phyloP scores from a whole-genome alignment of 2,888 invertebrate genomes.

The Phyto melanocephala region DNA sequence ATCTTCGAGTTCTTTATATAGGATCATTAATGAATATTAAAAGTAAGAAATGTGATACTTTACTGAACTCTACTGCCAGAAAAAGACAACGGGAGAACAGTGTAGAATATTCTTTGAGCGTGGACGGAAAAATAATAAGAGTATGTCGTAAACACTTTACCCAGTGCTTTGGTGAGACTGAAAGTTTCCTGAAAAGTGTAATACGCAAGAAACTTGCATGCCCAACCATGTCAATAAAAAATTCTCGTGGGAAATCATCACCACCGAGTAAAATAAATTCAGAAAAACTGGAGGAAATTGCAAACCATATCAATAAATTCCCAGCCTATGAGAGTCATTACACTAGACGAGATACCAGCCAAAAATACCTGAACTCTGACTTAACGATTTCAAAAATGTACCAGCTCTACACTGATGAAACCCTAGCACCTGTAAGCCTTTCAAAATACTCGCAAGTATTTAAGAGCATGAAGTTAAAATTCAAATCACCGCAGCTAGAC shows the following conservation, averaged over 20 bases:
- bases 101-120: slow-evolving; percentile 23
- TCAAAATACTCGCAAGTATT: slow-evolving; percentile 54
- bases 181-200: slow-evolving; percentile 33
- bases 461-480: slow-evolving; percentile 55
- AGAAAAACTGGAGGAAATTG: slow-evolving; percentile 21
- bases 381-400: slow-evolving; percentile 50
- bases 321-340: slow-evolving; percentile 47
- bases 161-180: slow-evolving; percentile 52
- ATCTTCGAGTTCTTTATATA: slow-evolving; percentile 12
- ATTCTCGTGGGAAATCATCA: slow-evolving; percentile 14
- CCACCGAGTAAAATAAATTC: slow-evolving; percentile 15
- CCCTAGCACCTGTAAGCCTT: slow-evolving; percentile 36
- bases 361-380: slow-evolving; percentile 28
- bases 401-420: slow-evolving; percentile 32
- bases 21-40: slow-evolving; percentile 18
- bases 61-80: slow-evolving; percentile 16
- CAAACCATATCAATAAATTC: slow-evolving; percentile 34
- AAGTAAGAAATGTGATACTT: slow-evolving; percentile 22
- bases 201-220: slow-evolving; percentile 38
- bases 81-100: slow-evolving; percentile 24
- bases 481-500: slow-evolving; percentile 35
- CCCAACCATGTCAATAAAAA: slow-evolving; percentile 22
- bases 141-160: slow-evolving; percentile 52
- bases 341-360: slow-evolving; percentile 33
- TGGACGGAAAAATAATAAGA: slow-evolving; percentile 37